Evolutionary conservation across 2,888 invertebrate species (phyloP).

Genomic region (Temnothorax unifasciatus): DNA sequence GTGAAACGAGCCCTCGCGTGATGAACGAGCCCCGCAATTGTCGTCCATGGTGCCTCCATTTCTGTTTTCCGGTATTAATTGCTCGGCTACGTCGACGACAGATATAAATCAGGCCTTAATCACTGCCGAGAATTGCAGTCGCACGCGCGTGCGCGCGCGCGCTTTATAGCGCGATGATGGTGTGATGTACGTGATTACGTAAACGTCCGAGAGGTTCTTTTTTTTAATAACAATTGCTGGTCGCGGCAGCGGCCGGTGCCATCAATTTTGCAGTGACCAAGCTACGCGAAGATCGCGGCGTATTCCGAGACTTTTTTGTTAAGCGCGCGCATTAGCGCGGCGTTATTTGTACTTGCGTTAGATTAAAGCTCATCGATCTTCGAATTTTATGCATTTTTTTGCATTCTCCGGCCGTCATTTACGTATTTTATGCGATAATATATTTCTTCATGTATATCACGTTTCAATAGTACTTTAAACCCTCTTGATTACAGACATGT

Average conservation of each 20-base stretch:
- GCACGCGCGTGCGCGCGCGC: constrained; percentile 15
- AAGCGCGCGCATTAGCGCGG: constrained; percentile 17
- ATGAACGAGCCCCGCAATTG: constrained; percentile 53
- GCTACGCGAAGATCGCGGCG: constrained; percentile 31
- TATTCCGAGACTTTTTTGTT: constrained; percentile 12
- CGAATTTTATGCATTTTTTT: constrained; percentile 10
- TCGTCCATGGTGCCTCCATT: constrained; percentile 43
- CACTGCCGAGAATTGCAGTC: constrained; percentile 43
- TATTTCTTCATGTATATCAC: background rate
- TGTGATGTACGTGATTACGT: constrained; percentile 47
- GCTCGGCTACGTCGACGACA: constrained; percentile 43
- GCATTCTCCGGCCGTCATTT: background rate
- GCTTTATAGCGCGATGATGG: constrained; percentile 27
- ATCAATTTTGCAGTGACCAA: constrained; percentile 25
- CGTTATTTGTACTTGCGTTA: constrained; percentile 26
- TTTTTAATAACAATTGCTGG: constrained; percentile 43
- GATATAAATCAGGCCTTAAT: constrained; percentile 56
- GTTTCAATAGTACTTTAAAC: background rate
- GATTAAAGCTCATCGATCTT: constrained; percentile 49
- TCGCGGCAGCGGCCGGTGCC: background rate
- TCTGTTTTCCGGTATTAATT: constrained; percentile 54
- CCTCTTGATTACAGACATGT: background rate
- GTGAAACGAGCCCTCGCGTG: constrained; percentile 39
- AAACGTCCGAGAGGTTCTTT: constrained; percentile 1
- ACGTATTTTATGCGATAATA: constrained; percentile 11